Evolutionary conservation across 2,888 invertebrate species (phyloP), one percentile per base, ranked within the genome.

Genomic region (Galerucella calmariensis): DNA sequence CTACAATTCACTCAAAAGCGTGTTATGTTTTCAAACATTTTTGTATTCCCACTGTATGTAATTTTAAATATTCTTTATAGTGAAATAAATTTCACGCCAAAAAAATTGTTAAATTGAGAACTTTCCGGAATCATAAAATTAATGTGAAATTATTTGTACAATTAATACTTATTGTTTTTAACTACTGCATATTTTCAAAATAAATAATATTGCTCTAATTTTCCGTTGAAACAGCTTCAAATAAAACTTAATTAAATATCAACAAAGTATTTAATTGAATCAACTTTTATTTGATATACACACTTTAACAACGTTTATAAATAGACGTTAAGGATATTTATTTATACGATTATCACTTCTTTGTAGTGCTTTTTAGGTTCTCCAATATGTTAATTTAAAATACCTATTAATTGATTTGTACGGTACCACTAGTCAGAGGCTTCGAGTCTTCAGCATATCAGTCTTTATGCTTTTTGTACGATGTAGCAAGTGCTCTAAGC

Each of bases 21-120:
- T 53, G n/a, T 16, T 2, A 16, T 53, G 53, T 53, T 53, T n/a
- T 16, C n/a, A 53, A 53, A 53, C 16, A 2, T 16, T 53, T 16
- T 53, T 53, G 20, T 56, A 56, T 16, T 56, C 16, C 10, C 2
- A 56, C 2, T 56, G 10, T 56, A 56, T 9, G 56, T 20, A 56
- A 56, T 16, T 16, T 56, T 56, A 9, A 20, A 16, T 56, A 20
- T 56, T 10, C 16, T 56, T 56, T 56, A 56, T 56, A 10, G 56
- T 20, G 56, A 20, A 56, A 56, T 56, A 20, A 20, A 8, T 56
- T 12, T 53, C 3, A 53, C 53, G 16, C n/a, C 51, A 56, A 56
- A 56, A 56, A 56, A 56, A 56, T 56, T 56, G 56, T 56, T 56
- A 9, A 56, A 56, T 56, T 51, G n/a, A 51, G 51, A 51, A n/a